Percentiles rank a stretch among this genome's conserved stretches.
These are phyloP conservation scores for Glaucomys volans DNA, from an alignment of 2,113 vertebrate species.

Conservation along the genomic window DNA sequence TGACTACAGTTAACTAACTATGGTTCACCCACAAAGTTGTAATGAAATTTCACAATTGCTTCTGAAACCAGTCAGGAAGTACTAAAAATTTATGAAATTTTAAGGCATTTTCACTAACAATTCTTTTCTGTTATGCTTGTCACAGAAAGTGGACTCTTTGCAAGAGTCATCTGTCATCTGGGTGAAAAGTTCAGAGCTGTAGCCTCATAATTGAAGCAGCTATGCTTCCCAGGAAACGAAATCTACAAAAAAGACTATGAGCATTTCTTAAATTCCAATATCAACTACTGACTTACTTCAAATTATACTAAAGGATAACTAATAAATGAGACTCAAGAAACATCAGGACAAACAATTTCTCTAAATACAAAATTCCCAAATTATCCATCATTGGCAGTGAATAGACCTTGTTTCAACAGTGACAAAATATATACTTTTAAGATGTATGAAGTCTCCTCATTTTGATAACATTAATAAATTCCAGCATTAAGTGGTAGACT, in stretches of 20 bases:
- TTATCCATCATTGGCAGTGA: neutral
- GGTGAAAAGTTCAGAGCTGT: neutral
- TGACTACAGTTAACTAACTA: neutral
- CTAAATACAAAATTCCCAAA: slow-evolving; percentile 36
- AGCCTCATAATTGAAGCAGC: neutral
- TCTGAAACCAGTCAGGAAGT: neutral
- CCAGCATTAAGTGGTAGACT: neutral
- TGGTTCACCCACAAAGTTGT: neutral
- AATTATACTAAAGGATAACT: neutral
- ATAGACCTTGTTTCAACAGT: neutral
- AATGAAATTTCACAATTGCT: neutral
- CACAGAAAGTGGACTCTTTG: neutral
- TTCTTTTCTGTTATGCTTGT: neutral
- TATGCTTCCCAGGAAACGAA: neutral
- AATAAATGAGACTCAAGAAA: slow-evolving; percentile 35
- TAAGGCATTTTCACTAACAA: slow-evolving; percentile 2
- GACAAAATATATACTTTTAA: neutral
- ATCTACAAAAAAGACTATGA: neutral
- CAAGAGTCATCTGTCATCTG: neutral
- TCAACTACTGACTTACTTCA: neutral
- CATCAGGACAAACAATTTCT: neutral
- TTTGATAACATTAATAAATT: neutral
- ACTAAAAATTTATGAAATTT: neutral
- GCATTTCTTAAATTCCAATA: slow-evolving; percentile 1
- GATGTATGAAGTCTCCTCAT: neutral